Conservation (phyloP, 2,888 invertebrate genomes). For the Acrobasis consociella region DNA sequence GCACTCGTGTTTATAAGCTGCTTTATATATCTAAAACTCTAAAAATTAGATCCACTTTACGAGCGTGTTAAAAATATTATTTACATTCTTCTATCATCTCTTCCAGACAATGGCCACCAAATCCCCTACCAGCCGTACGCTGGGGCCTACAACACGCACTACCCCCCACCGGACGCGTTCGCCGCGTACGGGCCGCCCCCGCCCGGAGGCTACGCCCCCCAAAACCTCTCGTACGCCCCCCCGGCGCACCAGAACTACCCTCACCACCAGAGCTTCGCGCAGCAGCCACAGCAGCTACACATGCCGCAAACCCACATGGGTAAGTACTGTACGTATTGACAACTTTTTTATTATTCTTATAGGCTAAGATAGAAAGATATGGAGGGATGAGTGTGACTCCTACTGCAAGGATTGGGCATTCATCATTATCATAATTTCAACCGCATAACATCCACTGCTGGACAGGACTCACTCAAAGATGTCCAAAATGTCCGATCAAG, state of each 20-base stretch:
- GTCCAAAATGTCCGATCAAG: no score
- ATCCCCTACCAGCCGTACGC: conserved; percentile 79
- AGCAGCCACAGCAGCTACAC: conserved; percentile 70
- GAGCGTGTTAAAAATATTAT: no score
- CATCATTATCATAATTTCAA: no score
- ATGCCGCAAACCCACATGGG: conserved; percentile 79
- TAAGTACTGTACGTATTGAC: conserved; percentile 42
- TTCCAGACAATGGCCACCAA: conserved; percentile 80
- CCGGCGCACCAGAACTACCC: conserved; percentile 80
- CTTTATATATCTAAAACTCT: no score
- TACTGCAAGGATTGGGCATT: no score
- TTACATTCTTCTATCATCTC: conserved; percentile 31
- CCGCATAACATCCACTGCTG: no score
- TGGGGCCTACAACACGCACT: conserved; percentile 78
- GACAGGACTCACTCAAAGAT: no score
- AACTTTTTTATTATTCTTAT: conserved; percentile 28
- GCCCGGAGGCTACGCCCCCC: conserved; percentile 74
- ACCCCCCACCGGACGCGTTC: conserved; percentile 77
- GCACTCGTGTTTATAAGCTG: no score
- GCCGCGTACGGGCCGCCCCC: conserved; percentile 77
- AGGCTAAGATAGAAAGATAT: conserved; percentile 1
- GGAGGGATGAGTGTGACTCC: no score
- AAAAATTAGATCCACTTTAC: no score
- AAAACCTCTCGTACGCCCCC: conserved; percentile 76
- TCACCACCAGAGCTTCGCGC: conserved; percentile 76